Evolutionary conservation across 1,140 invertebrate species (phyloP).

Genomic region (Brachionus rubens): DNA sequence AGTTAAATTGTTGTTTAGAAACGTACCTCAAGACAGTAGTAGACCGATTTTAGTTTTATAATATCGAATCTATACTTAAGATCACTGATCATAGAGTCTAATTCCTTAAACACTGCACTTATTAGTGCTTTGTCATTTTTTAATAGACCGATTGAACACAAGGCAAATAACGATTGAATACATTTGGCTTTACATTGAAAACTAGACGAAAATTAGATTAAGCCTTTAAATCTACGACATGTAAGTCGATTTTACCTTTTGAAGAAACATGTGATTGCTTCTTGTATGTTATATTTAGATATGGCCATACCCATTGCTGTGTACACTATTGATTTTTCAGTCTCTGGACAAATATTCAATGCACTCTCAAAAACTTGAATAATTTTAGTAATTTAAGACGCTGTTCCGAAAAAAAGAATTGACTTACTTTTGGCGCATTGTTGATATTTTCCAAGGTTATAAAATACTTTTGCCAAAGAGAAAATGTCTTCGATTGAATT

Average conservation of each 20-base stretch:
- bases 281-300: slow-evolving; percentile 46
- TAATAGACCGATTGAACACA: slow-evolving; percentile 36
- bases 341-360: slow-evolving; percentile 2
- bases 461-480: slow-evolving; percentile 38
- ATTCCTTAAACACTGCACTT: slow-evolving; percentile 28
- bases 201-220: background rate
- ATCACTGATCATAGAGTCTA: slow-evolving; percentile 38
- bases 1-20: background rate
- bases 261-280: slow-evolving; percentile 40
- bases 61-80: slow-evolving; percentile 44
- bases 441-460: slow-evolving; percentile 40
- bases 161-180: slow-evolving; percentile 43
- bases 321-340: slow-evolving; percentile 41
- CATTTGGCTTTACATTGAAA: slow-evolving; percentile 45
- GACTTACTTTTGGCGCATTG: slow-evolving; percentile 40
- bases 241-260: slow-evolving; percentile 12
- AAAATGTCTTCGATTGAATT: slow-evolving; percentile 42
- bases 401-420: background rate
- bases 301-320: slow-evolving; percentile 44
- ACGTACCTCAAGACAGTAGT: slow-evolving; percentile 33
- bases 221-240: background rate
- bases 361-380: slow-evolving; percentile 43
- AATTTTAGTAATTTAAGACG: background rate
- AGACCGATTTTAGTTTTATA: slow-evolving; percentile 41
- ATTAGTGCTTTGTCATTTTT: slow-evolving; percentile 38